Evolutionary conservation across 2,797 vertebrate species (phyloP).

Genomic region (Mallotus villosus): DNA sequence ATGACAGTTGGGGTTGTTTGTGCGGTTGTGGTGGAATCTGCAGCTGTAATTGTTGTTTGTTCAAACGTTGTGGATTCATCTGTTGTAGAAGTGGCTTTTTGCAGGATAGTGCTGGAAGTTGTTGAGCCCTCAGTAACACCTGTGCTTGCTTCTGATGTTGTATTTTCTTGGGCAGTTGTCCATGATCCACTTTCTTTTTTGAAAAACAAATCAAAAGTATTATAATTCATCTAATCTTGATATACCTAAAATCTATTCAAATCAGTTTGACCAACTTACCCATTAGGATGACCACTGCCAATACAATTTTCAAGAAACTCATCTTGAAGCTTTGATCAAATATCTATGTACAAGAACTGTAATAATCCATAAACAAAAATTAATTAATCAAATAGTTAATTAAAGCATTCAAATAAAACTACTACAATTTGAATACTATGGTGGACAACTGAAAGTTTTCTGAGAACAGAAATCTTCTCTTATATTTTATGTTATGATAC

Average conservation of each 20-base stretch:
- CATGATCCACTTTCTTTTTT: background rate
- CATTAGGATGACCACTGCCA: constrained; percentile 12
- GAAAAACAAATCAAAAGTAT: background rate
- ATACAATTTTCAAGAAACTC: constrained; percentile 7
- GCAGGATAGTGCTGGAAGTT: background rate
- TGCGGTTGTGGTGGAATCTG: no score
- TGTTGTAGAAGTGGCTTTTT: background rate
- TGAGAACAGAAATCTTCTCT: no score
- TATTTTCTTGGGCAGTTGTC: background rate
- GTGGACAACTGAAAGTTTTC: no score
- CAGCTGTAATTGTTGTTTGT: no score
- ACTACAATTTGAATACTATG: no score
- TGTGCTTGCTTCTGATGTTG: background rate
- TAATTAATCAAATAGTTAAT: background rate
- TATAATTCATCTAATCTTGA: no score
- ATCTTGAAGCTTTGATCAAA: constrained; percentile 20
- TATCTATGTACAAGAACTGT: constrained; percentile 2
- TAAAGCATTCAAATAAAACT: no score
- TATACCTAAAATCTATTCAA: background rate
- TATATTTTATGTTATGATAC: no score
- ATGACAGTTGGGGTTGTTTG: no score
- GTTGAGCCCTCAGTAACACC: background rate
- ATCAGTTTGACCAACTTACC: constrained; percentile 23
- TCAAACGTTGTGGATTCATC: background rate
- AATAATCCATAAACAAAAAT: background rate